Conservation (phyloP, 2,113 vertebrate species). For the Bos taurus region ARS-UCD2.0 NC_037346.1:16039501-16040000, state of each 20-base stretch:
- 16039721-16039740: neutral
- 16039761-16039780: neutral
- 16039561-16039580: neutral
- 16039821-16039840: neutral
- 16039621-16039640: neutral
- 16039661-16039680: neutral
- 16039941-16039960: neutral
- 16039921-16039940: neutral
- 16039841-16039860: neutral
- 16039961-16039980: neutral
- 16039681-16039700: neutral
- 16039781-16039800: neutral
- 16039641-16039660: neutral
- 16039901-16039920: neutral
- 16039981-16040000: neutral
- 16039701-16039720: neutral
- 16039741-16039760: neutral
- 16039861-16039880: neutral
- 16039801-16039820: neutral
- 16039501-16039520: constrained; percentile 24
- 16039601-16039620: neutral
- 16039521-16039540: constrained; percentile 40
- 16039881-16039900: neutral
- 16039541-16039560: neutral
- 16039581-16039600: neutral